phyloP scores from a whole-genome alignment of 2,888 invertebrate genomes.

The Caenorhabditis doughertyi region DNA sequence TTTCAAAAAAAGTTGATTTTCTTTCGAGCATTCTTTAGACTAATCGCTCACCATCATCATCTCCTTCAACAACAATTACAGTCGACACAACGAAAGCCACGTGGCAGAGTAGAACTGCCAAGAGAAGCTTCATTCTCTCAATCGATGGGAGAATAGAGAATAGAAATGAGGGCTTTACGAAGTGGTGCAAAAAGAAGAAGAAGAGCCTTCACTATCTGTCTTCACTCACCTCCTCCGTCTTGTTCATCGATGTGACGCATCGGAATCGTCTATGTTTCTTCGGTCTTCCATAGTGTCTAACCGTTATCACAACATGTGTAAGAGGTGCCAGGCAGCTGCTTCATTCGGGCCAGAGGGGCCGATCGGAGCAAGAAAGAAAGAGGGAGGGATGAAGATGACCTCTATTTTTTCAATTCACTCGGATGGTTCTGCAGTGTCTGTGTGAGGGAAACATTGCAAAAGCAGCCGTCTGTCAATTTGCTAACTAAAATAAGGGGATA shows the following conservation, averaged over 20 bases:
- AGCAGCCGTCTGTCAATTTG: no score
- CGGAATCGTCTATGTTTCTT: conserved; percentile 14
- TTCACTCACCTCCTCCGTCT: neutral
- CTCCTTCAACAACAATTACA: conserved; percentile 43
- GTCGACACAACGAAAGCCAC: conserved; percentile 33
- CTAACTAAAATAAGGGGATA: no score
- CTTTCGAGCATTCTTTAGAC: no score
- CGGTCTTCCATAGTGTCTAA: neutral
- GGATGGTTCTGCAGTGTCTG: no score
- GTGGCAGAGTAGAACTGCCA: conserved; percentile 41
- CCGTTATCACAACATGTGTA: conserved; percentile 25
- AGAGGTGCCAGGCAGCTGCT: conserved; percentile 34
- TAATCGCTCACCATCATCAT: conserved; percentile 57
- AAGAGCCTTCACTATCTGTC: neutral
- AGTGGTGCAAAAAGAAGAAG: neutral
- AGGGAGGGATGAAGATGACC: conserved; percentile 12
- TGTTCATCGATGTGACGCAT: conserved; percentile 16
- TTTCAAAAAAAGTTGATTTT: no score
- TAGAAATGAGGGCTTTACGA: conserved; percentile 2
- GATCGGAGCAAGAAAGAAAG: no score
- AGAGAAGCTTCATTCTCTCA: conserved; percentile 21
- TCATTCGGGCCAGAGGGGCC: neutral
- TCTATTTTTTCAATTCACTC: neutral
- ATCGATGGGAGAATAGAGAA: conserved; percentile 25
- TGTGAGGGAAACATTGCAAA: no score